phyloP scores from a whole-genome alignment of 2,888 invertebrate genomes.

The Caenorhabditis imperialis region DNA sequence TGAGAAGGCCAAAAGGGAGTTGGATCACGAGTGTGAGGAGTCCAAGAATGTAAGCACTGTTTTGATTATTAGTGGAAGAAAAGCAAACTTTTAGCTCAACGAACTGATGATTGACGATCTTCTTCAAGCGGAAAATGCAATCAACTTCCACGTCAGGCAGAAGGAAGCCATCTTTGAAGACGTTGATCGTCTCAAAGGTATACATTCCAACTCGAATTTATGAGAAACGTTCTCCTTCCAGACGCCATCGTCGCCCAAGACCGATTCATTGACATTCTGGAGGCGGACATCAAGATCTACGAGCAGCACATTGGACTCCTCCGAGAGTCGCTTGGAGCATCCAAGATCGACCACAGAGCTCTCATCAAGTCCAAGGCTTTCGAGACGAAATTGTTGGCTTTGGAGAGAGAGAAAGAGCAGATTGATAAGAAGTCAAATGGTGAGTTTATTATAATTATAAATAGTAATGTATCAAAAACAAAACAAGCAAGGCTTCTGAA shows the following conservation, averaged over 20 bases:
- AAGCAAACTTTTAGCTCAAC: conserved; percentile 19
- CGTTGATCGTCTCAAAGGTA: conserved; percentile 71
- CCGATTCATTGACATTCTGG: conserved; percentile 71
- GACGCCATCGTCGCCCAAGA: conserved; percentile 75
- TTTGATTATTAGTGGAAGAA: background rate
- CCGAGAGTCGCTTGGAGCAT: conserved; percentile 73
- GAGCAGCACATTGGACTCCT: conserved; percentile 76
- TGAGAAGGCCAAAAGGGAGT: conserved; percentile 48
- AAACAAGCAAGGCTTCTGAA: too few relatives aligned
- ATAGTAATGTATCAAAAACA: conserved; percentile 6
- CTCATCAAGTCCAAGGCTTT: conserved; percentile 76
- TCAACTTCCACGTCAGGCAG: conserved; percentile 67
- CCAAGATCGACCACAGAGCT: conserved; percentile 72
- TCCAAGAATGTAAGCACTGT: conserved; percentile 6
- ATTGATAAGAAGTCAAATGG: conserved; percentile 70
- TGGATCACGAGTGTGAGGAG: conserved; percentile 58
- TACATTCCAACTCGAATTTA: background rate
- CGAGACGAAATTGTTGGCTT: conserved; percentile 73
- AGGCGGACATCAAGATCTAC: conserved; percentile 75
- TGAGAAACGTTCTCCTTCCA: conserved; percentile 32
- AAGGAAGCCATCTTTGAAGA: conserved; percentile 69
- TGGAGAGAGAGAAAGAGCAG: conserved; percentile 75
- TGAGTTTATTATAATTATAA: conserved; percentile 41
- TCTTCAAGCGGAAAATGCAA: conserved; percentile 60
- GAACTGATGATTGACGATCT: conserved; percentile 60